Evolutionary conservation across 2,888 invertebrate genomes (phyloP).

Genomic region (Keiferia lycopersicella): DNA sequence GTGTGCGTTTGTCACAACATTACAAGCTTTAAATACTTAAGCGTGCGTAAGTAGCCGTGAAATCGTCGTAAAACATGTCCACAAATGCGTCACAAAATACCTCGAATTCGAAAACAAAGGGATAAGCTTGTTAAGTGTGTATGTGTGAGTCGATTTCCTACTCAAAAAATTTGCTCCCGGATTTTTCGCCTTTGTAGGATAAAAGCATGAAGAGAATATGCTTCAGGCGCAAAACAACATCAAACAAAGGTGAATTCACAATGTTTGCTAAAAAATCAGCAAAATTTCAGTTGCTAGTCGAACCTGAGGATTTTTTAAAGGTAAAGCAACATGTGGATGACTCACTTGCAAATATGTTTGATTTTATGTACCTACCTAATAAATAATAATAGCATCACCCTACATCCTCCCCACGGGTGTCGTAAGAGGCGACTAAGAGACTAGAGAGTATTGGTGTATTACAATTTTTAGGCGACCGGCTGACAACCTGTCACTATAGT

Average conservation of each 20-base stretch:
- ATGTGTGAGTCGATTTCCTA: background rate
- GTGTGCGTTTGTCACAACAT: constrained; percentile 26
- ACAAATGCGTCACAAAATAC: constrained; percentile 5
- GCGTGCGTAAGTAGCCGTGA: constrained; percentile 35
- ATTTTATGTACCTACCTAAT: no score
- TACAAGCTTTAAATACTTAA: constrained; percentile 35
- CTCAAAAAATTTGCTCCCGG: background rate
- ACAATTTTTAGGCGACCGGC: no score
- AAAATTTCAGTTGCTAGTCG: background rate
- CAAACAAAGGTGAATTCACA: background rate
- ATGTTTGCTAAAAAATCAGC: background rate
- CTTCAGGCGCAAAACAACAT: constrained; percentile 8
- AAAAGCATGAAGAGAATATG: background rate
- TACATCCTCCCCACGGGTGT: no score
- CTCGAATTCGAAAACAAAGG: constrained; percentile 19
- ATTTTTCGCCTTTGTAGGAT: background rate
- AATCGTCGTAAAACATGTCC: constrained; percentile 36
- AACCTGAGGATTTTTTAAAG: background rate
- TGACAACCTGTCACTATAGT: no score
- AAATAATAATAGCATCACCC: no score
- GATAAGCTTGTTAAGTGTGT: background rate
- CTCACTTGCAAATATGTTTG: no score
- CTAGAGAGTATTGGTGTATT: no score
- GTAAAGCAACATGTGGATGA: no score
- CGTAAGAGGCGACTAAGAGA: no score